Percentiles rank a stretch among this genome's conserved stretches.
phyloP scores from a whole-genome alignment of 2,888 invertebrate genomes.

The Hybos culiciformis region DNA sequence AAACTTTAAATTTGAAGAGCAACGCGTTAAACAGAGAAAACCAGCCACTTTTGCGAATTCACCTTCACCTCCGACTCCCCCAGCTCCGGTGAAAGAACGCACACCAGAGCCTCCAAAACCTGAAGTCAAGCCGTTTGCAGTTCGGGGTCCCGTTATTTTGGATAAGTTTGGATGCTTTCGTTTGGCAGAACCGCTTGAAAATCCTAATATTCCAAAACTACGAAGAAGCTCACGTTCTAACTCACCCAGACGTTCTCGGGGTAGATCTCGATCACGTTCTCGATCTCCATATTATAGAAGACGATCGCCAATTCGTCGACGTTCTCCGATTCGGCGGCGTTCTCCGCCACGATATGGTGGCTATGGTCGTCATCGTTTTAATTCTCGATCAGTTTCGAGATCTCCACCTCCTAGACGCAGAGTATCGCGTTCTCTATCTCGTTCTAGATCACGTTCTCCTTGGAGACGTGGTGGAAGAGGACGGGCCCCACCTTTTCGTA shows the following conservation, averaged over 20 bases:
- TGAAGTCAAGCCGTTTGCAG: conserved; percentile 22
- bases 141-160: conserved; percentile 43
- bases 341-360: not conserved
- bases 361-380: not conserved
- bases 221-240: conserved; percentile 16
- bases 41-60: conserved; percentile 8
- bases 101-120: conserved; percentile 29
- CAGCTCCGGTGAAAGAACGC: conserved; percentile 10
- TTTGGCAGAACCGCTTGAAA: conserved; percentile 42
- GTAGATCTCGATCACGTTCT: conserved; percentile 22
- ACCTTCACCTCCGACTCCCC: conserved; percentile 2
- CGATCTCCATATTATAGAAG: conserved; percentile 6
- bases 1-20: not conserved
- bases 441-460: conserved; percentile 8
- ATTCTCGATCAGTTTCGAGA: not conserved
- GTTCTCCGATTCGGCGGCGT: conserved; percentile 9
- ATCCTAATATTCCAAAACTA: conserved; percentile 9
- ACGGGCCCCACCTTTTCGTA: conserved; percentile 17
- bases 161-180: conserved; percentile 63
- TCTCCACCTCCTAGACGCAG: not conserved
- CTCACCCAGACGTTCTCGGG: conserved; percentile 11
- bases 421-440: not conserved
- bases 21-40: not conserved
- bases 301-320: conserved; percentile 9
- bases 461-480: conserved; percentile 5